Evolutionary conservation across 2,797 vertebrate species (phyloP).

Genomic region (Tachyglossus aculeatus): DNA sequence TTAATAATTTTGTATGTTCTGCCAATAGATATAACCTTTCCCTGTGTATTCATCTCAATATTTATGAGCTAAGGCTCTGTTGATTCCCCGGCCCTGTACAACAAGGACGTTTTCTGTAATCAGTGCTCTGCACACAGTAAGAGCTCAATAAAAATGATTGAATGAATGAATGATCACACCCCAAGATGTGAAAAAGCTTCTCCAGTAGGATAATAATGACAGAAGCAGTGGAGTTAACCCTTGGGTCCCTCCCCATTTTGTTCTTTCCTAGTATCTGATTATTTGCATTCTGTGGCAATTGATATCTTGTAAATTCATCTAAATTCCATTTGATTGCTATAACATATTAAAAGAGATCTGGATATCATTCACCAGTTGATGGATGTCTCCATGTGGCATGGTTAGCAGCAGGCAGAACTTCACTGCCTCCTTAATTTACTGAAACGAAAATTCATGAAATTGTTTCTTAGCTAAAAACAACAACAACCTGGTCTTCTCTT

Average conservation of each 20-base stretch:
- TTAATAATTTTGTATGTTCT: too few relatives aligned
- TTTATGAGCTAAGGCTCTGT: neutral
- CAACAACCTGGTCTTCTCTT: neutral
- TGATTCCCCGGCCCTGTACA: neutral
- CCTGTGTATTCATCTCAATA: neutral
- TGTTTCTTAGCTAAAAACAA: neutral
- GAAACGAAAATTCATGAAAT: neutral
- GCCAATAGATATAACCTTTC: neutral
- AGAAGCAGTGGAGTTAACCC: neutral
- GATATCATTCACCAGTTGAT: neutral
- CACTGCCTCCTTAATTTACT: neutral
- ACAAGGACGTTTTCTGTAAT: neutral
- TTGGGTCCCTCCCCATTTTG: neutral
- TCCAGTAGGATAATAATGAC: neutral
- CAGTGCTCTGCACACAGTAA: too few relatives aligned
- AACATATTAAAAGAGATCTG: neutral
- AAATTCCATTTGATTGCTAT: neutral
- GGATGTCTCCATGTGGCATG: rapidly evolving
- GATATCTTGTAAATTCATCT: neutral
- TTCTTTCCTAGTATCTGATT: neutral
- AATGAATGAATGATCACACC: neutral
- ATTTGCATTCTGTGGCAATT: neutral
- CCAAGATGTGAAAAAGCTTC: neutral
- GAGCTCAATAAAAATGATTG: neutral
- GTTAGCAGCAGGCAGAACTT: neutral